Percentiles rank a stretch among this genome's conserved stretches.
Evolutionary conservation across 2,888 invertebrate genomes (phyloP).

Genomic region (Erpobdella octoculata): DNA sequence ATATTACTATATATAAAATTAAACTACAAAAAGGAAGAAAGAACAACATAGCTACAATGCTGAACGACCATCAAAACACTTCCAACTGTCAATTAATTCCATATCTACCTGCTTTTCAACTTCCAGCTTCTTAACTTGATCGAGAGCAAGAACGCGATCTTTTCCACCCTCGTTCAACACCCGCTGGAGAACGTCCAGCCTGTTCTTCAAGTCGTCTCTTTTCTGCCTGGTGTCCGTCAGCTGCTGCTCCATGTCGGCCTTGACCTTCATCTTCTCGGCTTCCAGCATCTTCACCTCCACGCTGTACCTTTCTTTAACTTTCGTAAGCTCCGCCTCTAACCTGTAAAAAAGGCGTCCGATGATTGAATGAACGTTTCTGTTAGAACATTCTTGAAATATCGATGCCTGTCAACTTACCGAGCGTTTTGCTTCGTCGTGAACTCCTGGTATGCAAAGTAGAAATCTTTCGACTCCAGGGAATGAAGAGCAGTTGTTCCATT

Average conservation of each 20-base stretch:
- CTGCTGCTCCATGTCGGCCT: conserved; percentile 42
- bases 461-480: conserved; percentile 44
- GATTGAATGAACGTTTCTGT: background rate
- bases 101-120: background rate
- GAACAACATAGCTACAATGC: too few relatives aligned
- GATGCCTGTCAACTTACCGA: conserved; percentile 34
- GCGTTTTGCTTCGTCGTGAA: conserved; percentile 46
- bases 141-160: background rate
- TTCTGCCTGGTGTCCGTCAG: conserved; percentile 42
- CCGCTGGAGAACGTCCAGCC: conserved; percentile 34
- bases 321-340: conserved; percentile 43
- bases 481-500: background rate
- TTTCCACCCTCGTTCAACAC: background rate
- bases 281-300: conserved; percentile 42
- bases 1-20: background rate
- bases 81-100: background rate
- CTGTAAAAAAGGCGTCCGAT: conserved; percentile 33
- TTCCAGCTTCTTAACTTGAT: conserved; percentile 1
- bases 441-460: conserved; percentile 49
- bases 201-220: conserved; percentile 39
- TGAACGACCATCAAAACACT: too few relatives aligned
- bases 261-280: conserved; percentile 42
- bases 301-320: conserved; percentile 41
- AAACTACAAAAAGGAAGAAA: background rate
- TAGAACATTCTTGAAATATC: background rate